Conservation (phyloP, 2,888 invertebrate species). For the Lasiommata megera region DNA sequence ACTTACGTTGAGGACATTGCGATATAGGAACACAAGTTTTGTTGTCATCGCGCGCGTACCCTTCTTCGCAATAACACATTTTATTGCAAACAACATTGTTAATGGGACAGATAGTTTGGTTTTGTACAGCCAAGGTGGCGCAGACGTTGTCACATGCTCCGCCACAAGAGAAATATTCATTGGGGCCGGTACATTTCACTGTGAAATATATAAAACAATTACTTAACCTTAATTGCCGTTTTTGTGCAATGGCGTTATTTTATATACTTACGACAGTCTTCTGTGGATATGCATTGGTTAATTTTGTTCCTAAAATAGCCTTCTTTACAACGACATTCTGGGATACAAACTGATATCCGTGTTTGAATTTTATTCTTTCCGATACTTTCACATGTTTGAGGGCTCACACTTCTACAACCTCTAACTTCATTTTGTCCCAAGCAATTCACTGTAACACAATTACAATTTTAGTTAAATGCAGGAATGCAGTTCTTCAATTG, state of each 20-base stretch:
- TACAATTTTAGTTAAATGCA: background rate
- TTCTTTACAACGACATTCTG: conserved; percentile 23
- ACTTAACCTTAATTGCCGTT: too few relatives aligned
- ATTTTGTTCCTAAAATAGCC: conserved; percentile 21
- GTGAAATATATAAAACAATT: background rate
- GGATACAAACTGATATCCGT: conserved; percentile 9
- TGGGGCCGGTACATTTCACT: conserved; percentile 41
- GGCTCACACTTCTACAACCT: background rate
- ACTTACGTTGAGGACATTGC: too few relatives aligned
- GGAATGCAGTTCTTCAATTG: background rate
- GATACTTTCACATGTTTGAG: conserved; percentile 28
- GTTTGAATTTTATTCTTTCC: conserved; percentile 30
- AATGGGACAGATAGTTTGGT: conserved; percentile 47
- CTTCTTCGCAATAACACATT: conserved; percentile 49
- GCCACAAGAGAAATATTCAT: conserved; percentile 51
- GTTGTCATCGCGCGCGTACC: conserved; percentile 43
- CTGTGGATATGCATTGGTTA: conserved; percentile 28
- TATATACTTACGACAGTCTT: too few relatives aligned
- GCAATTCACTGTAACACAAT: conserved; percentile 16
- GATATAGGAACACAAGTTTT: conserved; percentile 6
- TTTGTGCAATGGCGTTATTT: background rate
- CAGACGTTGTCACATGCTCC: conserved; percentile 55
- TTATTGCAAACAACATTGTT: conserved; percentile 43
- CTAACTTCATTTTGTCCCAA: conserved; percentile 4
- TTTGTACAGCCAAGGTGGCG: conserved; percentile 40